Evolutionary conservation across 2,888 invertebrate genomes (phyloP).

Genomic region (Marronus borbonicus): DNA sequence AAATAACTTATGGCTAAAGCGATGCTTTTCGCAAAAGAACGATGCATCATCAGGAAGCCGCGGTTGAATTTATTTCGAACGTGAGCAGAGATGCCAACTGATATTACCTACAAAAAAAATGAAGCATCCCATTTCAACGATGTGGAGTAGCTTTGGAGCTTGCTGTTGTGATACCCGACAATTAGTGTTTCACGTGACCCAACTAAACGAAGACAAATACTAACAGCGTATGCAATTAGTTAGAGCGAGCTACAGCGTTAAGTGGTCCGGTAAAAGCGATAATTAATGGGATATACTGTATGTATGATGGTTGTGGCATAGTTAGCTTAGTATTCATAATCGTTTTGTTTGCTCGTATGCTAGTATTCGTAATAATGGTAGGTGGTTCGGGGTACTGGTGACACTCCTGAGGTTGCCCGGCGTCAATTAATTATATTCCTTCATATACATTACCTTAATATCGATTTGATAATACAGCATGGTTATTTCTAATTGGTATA

Average conservation of each 20-base stretch:
- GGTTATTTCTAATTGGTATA: no score
- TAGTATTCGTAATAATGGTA: background rate
- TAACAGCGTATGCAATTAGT: conserved; percentile 31
- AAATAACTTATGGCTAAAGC: no score
- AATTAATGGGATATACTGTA: conserved; percentile 11
- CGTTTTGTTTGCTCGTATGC: background rate
- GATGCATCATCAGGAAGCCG: conserved; percentile 68
- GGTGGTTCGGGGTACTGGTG: background rate
- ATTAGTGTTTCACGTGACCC: conserved; percentile 21
- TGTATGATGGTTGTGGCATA: background rate
- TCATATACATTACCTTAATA: background rate
- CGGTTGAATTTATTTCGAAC: conserved; percentile 17
- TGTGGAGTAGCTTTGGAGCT: background rate
- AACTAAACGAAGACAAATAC: conserved; percentile 16
- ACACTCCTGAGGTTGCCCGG: background rate
- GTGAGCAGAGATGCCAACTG: conserved; percentile 16
- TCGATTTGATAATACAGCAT: background rate
- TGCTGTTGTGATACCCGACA: background rate
- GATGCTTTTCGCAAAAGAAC: conserved; percentile 73
- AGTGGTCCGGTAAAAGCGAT: conserved; percentile 27
- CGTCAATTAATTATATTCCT: background rate
- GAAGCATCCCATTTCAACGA: conserved; percentile 18
- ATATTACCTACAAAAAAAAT: conserved; percentile 17
- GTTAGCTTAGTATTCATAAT: background rate
- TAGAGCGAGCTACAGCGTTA: background rate